Base-by-base conservation (phyloP, 1,140 invertebrate genomes). In the Acyrthosiphon pisum region DNA sequence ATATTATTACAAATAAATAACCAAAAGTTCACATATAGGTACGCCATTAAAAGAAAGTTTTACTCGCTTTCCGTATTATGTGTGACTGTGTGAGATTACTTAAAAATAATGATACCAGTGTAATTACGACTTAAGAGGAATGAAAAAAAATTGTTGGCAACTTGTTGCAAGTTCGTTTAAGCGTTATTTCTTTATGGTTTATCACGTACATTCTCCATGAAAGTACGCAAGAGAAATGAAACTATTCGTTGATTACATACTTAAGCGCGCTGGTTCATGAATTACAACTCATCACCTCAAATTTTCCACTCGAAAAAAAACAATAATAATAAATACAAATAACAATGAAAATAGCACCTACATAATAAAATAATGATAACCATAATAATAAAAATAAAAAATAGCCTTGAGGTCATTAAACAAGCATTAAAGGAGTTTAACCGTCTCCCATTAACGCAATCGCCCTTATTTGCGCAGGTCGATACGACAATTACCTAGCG, bases 401-500 rank as follows among this genome's bases (percentile, higher is more conserved):
- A 90, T 60, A n/a, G 89, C 35, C 18, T 44, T 53, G 48, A 60
- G 35, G 37, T 90, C 88, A 60, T 90, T 90, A 90, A 90, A 90
- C 37, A n/a, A 68, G 37, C 89, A 46, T 68, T 68, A 90, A 68
- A 90, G 37, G 53, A 60, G 89, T 90, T 68, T 44, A 90, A 90
- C 53, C 14, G 26, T 14, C 81, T 93, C 91, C 26, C 53, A 86
- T 93, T 93, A 86, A 93, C 91, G 50, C 91, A 11, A 81, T 83
- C 76, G 35, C 37, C 48, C 14, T 88, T 84, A 84, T 81, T 53
- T 35, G 48, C 35, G 48, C 35, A 22, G 91, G 81, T 56, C 81
- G 48, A 93, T 86, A 93, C 91, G 23, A 92, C 46, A 92, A 92
- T 92, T 83, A 48, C 91, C 68, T 48, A 86, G 48, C 26, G 48